Evolutionary conservation across 2,888 invertebrate species (phyloP).

Genomic region (Synanthedon myopaeformis): DNA sequence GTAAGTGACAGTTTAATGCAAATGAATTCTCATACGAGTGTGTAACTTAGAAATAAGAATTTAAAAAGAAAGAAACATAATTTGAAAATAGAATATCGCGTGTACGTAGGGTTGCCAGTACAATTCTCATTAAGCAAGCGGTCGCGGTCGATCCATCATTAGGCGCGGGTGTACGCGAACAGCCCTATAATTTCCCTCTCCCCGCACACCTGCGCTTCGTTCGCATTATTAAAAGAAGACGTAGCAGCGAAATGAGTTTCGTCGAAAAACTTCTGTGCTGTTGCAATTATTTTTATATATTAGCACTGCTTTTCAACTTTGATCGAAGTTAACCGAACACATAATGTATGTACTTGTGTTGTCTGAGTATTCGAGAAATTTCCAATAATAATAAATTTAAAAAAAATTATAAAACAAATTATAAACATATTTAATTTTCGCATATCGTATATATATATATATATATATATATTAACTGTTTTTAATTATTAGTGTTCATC

Average conservation of each 20-base stretch:
- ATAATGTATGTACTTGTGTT: not conserved
- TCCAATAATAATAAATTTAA: too few species aligned
- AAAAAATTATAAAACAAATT: too few species aligned
- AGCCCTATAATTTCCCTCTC: slow-evolving; percentile 59
- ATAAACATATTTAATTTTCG: too few species aligned
- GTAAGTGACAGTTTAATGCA: not conserved
- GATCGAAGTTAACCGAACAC: not conserved
- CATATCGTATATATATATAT: too few species aligned
- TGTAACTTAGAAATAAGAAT: not conserved
- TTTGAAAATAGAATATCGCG: slow-evolving; percentile 7
- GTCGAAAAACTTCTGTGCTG: slow-evolving; percentile 25
- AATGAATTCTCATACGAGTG: not conserved
- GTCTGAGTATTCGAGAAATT: too few species aligned
- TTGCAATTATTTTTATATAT: slow-evolving; percentile 1
- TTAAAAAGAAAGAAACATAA: slow-evolving; percentile 7
- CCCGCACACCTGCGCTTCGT: slow-evolving; percentile 18
- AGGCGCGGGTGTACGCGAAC: slow-evolving; percentile 38
- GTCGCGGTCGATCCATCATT: slow-evolving; percentile 56
- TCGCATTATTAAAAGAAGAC: slow-evolving; percentile 50
- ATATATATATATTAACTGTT: too few species aligned
- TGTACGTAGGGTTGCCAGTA: slow-evolving; percentile 40
- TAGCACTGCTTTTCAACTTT: not conserved
- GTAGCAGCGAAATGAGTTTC: slow-evolving; percentile 44
- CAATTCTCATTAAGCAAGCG: slow-evolving; percentile 49
- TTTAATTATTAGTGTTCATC: too few species aligned